Evolutionary conservation across 1,140 invertebrate species (phyloP), one percentile per base, ranked within the genome.

Genomic region (Berghia stephanieae): DNA sequence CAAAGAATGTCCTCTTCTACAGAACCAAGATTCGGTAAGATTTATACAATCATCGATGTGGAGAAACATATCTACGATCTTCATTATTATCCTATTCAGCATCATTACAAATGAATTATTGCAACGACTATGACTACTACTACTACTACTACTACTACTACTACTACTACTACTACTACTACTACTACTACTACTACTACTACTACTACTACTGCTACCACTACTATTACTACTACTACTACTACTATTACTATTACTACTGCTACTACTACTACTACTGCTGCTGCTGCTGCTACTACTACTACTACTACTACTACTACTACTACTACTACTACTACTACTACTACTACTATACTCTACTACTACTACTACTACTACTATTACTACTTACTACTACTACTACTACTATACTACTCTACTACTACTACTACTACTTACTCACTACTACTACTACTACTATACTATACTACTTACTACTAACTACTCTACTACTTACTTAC

Each of bases 151-250:
- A 36, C 43, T 74, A 77, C 67, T 70, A 55, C 75, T 70, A 57
- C 67, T 70, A 55, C 67, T 77, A 77, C 75, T 69, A 38, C 75
- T 63, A 78, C 77, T 78, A 66, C 77, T 68, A 70, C 75, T 73
- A 73, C 69, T 77, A 70, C 67, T 70, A 70, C 75, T 52, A 57
- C 67, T 77, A 55, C 31, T 77, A 70, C 46, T 77, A 55, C 67
- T 68, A 67, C 55, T 63, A 63, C 46, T 72, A 78, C 75, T 77
- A 16, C 31, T 69, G 60, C 75, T 71, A 38, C 46, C 24, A 71
- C 75, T 55, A 57, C 38, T 40, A 52, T 67, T 77, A 57, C 38
- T 68, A 69, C 66, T 68, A 55, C 44, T 68, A 40, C 67, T 49
- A 57, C 68, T 70, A 5, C 46, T 70, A 71, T 24, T 71, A 55